Conservation (phyloP, 2,888 invertebrate genomes). For the Alloplasta piceator region DNA sequence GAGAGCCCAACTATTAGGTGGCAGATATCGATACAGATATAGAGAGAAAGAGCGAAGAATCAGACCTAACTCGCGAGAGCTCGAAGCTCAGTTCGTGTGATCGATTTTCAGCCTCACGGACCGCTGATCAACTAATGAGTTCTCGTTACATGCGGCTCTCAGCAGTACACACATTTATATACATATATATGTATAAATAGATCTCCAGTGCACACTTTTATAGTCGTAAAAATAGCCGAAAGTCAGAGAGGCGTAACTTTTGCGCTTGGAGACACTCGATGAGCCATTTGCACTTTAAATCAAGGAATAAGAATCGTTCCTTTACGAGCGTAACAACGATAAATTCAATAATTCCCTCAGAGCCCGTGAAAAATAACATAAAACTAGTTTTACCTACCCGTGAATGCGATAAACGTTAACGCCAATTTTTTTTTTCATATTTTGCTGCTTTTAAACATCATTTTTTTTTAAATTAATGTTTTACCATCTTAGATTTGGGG, state of each 20-base stretch:
- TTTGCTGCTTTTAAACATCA: too few species aligned
- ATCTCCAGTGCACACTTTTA: conserved; percentile 1
- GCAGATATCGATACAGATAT: conserved; percentile 2
- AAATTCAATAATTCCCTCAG: conserved; percentile 55
- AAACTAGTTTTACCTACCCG: conserved; percentile 8
- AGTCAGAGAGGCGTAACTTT: background rate
- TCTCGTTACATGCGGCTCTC: conserved; percentile 60
- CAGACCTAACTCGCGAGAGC: conserved; percentile 28
- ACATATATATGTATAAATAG: background rate
- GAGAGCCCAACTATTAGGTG: conserved; percentile 41
- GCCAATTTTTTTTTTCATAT: background rate
- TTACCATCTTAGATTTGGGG: too few species aligned
- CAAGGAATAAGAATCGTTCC: conserved; percentile 1
- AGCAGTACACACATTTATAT: conserved; percentile 26
- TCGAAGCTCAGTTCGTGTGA: conserved; percentile 52
- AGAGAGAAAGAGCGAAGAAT: background rate
- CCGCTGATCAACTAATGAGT: conserved; percentile 64
- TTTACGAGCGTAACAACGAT: conserved; percentile 60
- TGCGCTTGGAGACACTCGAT: background rate
- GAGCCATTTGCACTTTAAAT: background rate
- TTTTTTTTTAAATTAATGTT: too few species aligned
- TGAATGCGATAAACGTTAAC: conserved; percentile 31
- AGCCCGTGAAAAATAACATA: conserved; percentile 8
- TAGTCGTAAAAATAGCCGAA: background rate
- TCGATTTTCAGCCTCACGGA: conserved; percentile 64